Base-by-base conservation (phyloP, 2,888 invertebrate genomes). In the Prostheceraeus crozeri region DNA sequence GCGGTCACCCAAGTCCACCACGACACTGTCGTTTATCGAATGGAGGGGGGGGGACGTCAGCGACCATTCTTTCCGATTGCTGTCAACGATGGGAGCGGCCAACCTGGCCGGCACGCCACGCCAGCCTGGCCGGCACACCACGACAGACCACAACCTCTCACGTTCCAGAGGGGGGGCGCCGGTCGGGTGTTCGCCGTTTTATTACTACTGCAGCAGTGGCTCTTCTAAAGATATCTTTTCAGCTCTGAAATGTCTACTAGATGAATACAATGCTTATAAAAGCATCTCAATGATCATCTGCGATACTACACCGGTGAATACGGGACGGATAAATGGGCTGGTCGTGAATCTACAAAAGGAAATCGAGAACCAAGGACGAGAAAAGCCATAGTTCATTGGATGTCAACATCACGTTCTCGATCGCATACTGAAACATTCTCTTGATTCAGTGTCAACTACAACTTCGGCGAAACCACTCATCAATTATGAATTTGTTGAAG, bases 401-500 rank as follows among this genome's bases (percentile, higher is more conserved):
- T 40, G 14, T 19, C 40, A 40, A n/a, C 40, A 40, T 40, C 40
- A 40, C 40, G 19, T 40, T 40, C 6, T 40, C n/a, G 4, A 40
- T 19, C 40, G 40, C 19, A 40, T 40, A 40, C 19, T 40, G 4
- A 4, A 40, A n/a, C 40, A 40, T n/a, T 6, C 19, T 4, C 6
- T 40, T 14, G 40, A 40, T 19, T 40, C 6, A 16, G 6, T 40
- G 8, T 33, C n/a, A n/a, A n/a, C n/a, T n/a, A n/a, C n/a, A n/a
- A 8, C 33, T 33, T 33, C 33, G 33, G 8, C 8, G 8, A 33
- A 33, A 8, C n/a, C 33, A 33, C 33, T 8, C 8, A n/a, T 33
- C 8, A 33, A 33, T 33, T 33, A 33, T n/a, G 33, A 33, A 8
- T 33, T 33, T n/a, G 33, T 33, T 8, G 33, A 33, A 8, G 33